Evolutionary conservation across 2,888 invertebrate species (phyloP), one percentile per base, ranked within the genome.

Genomic region (Pheosia tremula): DNA sequence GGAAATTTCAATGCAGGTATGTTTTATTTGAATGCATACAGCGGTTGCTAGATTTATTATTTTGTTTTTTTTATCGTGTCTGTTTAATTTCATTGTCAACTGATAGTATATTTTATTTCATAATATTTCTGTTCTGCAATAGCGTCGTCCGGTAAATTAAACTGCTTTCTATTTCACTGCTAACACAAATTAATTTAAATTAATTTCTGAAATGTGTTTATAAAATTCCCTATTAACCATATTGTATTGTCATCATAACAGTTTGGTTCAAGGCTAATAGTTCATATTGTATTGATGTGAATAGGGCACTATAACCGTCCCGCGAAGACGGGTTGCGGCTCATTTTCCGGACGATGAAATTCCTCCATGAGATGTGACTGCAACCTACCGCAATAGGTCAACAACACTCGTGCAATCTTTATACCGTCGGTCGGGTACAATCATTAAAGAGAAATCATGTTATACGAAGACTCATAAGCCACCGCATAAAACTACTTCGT

Each of bases 1-100:
- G 86, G 84, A 74, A 77, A 75, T 66, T 71, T 83, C 43, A 72
- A 76, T 67, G 67, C 77, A 61, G 86, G 87, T 87, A 77, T 81
- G 80, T 63, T 54, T 38, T 37, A 13, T 41, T 24, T 39, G 11
- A 39, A 41, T 56, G 41, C 41, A 56, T 38, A 56, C 13, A 53
- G 37, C 36, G 9, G 36, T 36, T 53, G 11, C 3, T 37, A 53
- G 5, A 11, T 53, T 53, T 37, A 53, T 61, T 59, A 24, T 49
- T 39, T 56, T 6, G 4, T 24, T 50, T 41, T 52, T 11, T 54
- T 53, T 49, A 49, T 45, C 11, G 49, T 39, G 41, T 13, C 49
- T 50, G 38, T 50, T 47, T 50, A 7, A 58, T 56, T 56, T 56
- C 45, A 45, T 56, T 56, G 45, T 36, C n/a, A 13, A 55, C 53